phyloP scores from a whole-genome alignment of 2,797 vertebrate species.

The Picus viridis region DNA sequence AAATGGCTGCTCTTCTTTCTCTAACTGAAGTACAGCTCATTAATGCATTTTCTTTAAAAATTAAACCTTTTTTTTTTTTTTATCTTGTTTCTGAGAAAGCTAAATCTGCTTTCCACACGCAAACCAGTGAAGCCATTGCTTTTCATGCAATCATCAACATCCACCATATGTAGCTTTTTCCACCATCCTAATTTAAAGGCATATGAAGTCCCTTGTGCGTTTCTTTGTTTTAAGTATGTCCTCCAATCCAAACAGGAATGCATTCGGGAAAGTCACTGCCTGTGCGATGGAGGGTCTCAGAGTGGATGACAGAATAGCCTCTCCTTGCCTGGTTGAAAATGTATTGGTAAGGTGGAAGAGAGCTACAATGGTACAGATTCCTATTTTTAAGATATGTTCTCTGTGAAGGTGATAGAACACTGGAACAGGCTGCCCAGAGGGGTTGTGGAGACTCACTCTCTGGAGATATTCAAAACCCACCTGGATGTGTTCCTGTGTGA shows the following conservation, averaged over 20 bases:
- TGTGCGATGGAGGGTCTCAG: accelerated
- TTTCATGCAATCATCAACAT: background rate
- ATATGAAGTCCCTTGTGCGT: background rate
- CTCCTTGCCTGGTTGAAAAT: background rate
- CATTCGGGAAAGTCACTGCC: background rate
- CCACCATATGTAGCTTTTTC: background rate
- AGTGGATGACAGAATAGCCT: background rate
- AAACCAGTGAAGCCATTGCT: background rate
- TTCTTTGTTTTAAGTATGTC: background rate
- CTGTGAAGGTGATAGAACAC: no score
- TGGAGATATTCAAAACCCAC: no score
- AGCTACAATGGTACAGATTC: background rate
- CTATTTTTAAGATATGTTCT: background rate
- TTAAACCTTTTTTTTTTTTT: background rate
- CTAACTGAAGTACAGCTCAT: background rate
- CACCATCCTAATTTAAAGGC: background rate
- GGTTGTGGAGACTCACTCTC: no score
- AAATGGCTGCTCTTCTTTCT: background rate
- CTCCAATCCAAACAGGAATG: background rate
- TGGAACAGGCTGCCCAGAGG: no score
- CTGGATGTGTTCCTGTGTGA: no score
- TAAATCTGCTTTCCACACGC: background rate
- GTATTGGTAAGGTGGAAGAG: background rate
- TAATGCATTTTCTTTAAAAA: slow-evolving; percentile 32
- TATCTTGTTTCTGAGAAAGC: background rate